Percentiles rank a stretch among this genome's conserved stretches.
Conservation (phyloP, 2,113 vertebrate genomes). For the Myiagra hebetior region DNA sequence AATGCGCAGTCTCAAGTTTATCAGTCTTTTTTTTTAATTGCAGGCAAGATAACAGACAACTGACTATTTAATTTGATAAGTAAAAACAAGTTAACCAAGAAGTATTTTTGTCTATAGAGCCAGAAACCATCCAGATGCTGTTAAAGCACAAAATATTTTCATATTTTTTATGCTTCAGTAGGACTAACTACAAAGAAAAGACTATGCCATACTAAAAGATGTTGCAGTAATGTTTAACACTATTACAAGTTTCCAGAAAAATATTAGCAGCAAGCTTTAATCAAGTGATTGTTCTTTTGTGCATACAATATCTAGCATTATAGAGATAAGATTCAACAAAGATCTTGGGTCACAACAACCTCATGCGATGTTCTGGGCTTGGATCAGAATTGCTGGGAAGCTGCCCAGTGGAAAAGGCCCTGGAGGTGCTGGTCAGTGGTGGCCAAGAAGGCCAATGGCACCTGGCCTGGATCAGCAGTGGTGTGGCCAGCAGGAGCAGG, state of each 20-base stretch:
- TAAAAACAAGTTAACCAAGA: not conserved
- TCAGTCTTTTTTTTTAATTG: not conserved
- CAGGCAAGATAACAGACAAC: not conserved
- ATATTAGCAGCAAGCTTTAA: not conserved
- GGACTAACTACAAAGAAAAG: not conserved
- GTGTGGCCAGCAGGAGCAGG: not conserved
- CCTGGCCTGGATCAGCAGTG: rapidly evolving
- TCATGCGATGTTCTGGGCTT: rapidly evolving
- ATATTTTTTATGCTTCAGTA: not conserved
- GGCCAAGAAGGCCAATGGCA: not conserved
- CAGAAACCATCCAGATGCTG: not conserved
- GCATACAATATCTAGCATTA: not conserved
- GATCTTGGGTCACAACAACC: not conserved
- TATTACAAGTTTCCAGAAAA: not conserved
- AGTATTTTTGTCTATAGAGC: not conserved
- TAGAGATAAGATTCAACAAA: not conserved
- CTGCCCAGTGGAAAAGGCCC: not conserved
- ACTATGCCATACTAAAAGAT: not conserved
- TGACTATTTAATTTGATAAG: not conserved
- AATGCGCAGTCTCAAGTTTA: not conserved
- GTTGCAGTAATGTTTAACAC: not conserved
- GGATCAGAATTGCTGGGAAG: not conserved
- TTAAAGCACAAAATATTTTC: not conserved
- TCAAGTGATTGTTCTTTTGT: not conserved
- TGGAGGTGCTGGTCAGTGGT: rapidly evolving